phyloP scores from a whole-genome alignment of 64 coral and sea anemone genomes.

The Actinia equina region DNA sequence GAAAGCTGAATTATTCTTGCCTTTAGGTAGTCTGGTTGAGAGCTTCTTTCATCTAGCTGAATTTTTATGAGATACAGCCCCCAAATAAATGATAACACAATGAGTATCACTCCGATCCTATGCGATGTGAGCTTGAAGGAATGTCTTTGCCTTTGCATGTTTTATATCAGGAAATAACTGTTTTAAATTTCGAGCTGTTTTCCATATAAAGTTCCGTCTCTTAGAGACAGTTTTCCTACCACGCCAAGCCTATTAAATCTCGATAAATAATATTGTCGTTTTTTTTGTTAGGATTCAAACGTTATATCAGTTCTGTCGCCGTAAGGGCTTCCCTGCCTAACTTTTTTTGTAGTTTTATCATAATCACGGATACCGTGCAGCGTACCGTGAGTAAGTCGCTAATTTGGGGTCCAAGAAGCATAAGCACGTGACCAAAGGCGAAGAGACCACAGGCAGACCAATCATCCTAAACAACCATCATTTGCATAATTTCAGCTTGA shows the following conservation, averaged over 20 bases:
- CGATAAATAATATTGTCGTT: not conserved
- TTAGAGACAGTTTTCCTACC: too few relatives aligned
- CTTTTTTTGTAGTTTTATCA: too few relatives aligned
- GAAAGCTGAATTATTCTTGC: constrained; percentile 77
- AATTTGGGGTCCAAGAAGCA: not conserved
- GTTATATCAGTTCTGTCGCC: not conserved
- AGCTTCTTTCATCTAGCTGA: constrained; percentile 67
- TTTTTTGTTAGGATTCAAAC: not conserved
- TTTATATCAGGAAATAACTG: not conserved
- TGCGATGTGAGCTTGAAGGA: constrained; percentile 44
- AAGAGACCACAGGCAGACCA: not conserved
- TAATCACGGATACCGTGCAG: too few relatives aligned
- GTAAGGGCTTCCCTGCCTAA: not conserved
- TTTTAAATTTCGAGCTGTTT: not conserved
- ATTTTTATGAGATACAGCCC: constrained; percentile 83
- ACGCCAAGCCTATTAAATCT: not conserved
- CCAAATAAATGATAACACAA: constrained; percentile 72
- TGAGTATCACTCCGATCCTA: constrained; percentile 61
- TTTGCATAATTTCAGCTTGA: not conserved
- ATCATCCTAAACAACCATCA: not conserved
- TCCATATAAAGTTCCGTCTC: not conserved
- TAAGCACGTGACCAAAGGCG: not conserved
- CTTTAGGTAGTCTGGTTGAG: constrained; percentile 66
- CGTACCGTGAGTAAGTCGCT: not conserved
- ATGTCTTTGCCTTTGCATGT: constrained; percentile 9